Evolutionary conservation across 2,113 vertebrate species (phyloP), one percentile per base, ranked within the genome.

Genomic region (Melanotaenia duboulayi): DNA sequence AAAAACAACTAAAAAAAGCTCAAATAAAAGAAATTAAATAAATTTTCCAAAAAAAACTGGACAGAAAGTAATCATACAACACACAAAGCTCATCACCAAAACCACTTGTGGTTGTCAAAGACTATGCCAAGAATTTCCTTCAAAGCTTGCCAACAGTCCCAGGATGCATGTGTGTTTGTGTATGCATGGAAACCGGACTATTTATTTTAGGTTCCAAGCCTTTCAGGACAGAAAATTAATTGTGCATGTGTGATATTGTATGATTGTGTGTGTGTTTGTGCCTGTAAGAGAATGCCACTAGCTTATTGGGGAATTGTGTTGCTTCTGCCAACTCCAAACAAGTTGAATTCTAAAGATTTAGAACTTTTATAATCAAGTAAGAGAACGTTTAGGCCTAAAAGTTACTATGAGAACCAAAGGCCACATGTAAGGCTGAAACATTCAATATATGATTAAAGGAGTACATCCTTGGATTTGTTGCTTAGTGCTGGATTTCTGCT

Each of bases 81-180:
- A n/a, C 42, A 48, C 13, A 48, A 48, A 48, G 44, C 44, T 19
- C 17, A 48, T 48, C 44, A 19, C 44, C 7, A 19, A 17, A 46
- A 48, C 11, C 44, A n/a, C 44, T 48, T 4, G 17, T 48, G 44
- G 17, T 48, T 48, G 16, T 48, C 44, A 48, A 48, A 44, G 17
- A 48, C 7, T 48, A 7, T 59, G 81, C 78, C 74, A 78, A 78
- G 52, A 74, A 57, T 62, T 68, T 65, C 81, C 83, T 78, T 83
- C 78, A 87, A 72, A 54, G 56, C 40, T 63, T 44, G 74, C 84
- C 67, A 83, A 73, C 74, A 73, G 56, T 81, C 76, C 55, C 71
- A 23, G 65, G 70, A 67, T 73, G 46, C 13, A 42, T 59, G 17
- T 54, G 52, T 54, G 52, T 66, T 55, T 57, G 60, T 71, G 56